Conservation (phyloP, 2,797 vertebrate genomes). For the Oreochromis mossambicus region DNA sequence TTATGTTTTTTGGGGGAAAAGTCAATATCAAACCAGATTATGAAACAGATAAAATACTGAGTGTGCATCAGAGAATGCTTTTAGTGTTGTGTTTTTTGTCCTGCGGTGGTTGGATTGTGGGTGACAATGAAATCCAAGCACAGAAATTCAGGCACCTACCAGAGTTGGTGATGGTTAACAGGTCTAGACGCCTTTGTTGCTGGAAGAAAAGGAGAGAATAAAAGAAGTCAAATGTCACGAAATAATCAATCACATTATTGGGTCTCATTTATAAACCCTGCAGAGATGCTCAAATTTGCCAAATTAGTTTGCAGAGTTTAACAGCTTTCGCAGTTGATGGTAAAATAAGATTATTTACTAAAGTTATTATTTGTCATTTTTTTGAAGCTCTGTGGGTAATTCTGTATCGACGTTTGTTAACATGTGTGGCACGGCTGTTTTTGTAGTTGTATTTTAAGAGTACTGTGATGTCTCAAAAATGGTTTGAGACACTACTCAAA, state of each 20-base stretch:
- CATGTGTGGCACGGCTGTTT: not conserved
- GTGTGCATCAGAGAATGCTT: not conserved
- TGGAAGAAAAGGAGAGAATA: constrained; percentile 63
- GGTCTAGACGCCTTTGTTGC: constrained; percentile 94
- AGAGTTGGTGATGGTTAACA: constrained; percentile 92
- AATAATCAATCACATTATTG: constrained; percentile 2
- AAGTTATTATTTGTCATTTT: not conserved
- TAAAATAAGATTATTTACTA: not conserved
- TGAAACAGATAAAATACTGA: not conserved
- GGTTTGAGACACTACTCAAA: not conserved
- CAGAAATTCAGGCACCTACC: constrained; percentile 79
- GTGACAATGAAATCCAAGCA: not conserved
- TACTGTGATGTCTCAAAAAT: not conserved
- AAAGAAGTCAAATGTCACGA: not conserved
- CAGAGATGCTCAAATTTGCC: not conserved
- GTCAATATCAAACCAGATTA: not conserved
- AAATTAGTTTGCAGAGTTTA: not conserved
- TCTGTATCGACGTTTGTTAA: not conserved
- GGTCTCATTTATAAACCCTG: not conserved
- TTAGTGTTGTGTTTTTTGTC: not conserved
- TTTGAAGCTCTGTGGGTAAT: not conserved
- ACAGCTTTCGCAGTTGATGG: not conserved
- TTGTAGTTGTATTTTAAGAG: not conserved
- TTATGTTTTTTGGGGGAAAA: not conserved
- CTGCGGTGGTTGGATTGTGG: not conserved